Evolutionary conservation across 2,113 vertebrate genomes (phyloP).

Genomic region (Melanerpes aurifrons): DNA sequence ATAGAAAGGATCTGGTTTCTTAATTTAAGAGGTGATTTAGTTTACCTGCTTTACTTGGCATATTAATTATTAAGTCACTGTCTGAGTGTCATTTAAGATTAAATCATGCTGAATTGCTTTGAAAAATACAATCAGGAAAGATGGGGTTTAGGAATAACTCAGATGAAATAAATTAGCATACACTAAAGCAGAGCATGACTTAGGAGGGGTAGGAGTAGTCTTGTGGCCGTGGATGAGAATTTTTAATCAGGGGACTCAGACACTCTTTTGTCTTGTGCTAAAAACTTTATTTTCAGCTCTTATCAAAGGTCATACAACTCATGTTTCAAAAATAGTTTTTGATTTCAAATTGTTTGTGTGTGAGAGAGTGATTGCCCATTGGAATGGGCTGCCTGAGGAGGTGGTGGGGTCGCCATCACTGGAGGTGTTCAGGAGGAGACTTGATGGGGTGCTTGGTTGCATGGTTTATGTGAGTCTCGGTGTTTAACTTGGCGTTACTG

Average conservation of each 20-base stretch:
- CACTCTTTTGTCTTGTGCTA: neutral
- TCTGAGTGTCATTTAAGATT: constrained; percentile 46
- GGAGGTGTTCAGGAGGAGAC: no score
- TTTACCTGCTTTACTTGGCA: constrained; percentile 57
- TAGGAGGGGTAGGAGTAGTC: neutral
- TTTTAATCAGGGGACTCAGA: neutral
- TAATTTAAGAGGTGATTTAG: constrained; percentile 62
- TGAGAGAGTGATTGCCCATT: no score
- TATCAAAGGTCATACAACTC: neutral
- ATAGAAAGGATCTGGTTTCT: constrained; percentile 59
- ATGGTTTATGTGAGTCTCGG: neutral
- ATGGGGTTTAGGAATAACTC: neutral
- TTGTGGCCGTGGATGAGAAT: neutral
- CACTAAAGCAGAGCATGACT: neutral
- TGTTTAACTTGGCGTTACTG: neutral
- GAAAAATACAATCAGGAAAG: neutral
- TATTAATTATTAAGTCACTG: constrained; percentile 60
- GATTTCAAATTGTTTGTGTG: neutral
- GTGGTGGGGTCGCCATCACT: no score
- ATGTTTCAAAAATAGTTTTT: neutral
- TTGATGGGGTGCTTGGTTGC: no score
- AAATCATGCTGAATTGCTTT: constrained; percentile 34
- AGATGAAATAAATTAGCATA: neutral
- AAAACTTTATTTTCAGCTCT: neutral
- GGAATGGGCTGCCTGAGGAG: no score